phyloP scores from a whole-genome alignment of 1,140 invertebrate genomes.

The Aphelenchoides fujianensis region DNA sequence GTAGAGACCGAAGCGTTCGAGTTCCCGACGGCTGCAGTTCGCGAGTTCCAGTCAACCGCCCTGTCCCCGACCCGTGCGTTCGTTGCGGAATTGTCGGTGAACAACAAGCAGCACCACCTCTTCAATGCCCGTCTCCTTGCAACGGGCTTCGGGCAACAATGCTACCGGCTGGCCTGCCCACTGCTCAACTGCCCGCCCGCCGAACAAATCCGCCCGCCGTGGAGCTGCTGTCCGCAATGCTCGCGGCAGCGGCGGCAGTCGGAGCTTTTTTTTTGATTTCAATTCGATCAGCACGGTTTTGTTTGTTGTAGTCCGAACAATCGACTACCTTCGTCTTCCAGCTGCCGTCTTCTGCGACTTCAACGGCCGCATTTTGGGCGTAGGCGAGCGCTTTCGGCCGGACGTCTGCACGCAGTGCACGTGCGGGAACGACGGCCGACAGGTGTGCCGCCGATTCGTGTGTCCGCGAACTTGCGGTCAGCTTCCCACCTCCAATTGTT shows the following conservation, averaged over 20 bases:
- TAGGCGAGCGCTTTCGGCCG: neutral
- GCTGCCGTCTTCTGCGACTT: neutral
- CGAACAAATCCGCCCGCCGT: neutral
- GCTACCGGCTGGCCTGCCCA: constrained; percentile 8
- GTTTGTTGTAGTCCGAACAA: neutral
- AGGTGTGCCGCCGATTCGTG: neutral
- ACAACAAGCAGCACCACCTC: neutral
- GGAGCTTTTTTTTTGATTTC: neutral
- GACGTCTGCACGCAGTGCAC: constrained; percentile 11
- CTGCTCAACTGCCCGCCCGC: constrained; percentile 14
- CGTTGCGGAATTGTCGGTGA: constrained; percentile 12
- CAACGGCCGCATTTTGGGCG: neutral
- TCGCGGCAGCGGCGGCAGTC: constrained; percentile 3
- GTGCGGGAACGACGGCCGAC: neutral
- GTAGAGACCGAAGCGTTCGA: too few species aligned
- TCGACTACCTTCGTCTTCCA: neutral
- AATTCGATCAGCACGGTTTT: neutral
- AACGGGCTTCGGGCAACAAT: neutral
- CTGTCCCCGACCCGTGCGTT: constrained; percentile 10
- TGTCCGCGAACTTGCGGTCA: constrained; percentile 2
- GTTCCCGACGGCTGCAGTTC: too few species aligned
- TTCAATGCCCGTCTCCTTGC: neutral
- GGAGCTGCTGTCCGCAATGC: constrained; percentile 8
- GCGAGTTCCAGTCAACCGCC: too few species aligned
- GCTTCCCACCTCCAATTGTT: too few species aligned